phyloP scores from a whole-genome alignment of 2,797 vertebrate genomes.

The Scolopax bukidnonensis region DNA sequence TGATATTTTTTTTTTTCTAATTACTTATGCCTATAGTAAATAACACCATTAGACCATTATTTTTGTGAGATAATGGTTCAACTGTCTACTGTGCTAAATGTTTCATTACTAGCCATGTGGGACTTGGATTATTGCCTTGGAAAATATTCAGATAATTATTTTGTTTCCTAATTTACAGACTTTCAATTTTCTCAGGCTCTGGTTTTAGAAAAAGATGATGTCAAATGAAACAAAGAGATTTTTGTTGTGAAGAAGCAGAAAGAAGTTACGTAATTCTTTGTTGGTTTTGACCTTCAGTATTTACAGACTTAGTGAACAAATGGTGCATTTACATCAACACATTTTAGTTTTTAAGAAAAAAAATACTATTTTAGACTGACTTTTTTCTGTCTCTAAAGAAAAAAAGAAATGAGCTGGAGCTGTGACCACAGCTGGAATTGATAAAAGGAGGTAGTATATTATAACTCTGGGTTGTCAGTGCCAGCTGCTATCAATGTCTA shows the following conservation, averaged over 20 bases:
- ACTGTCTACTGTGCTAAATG: neutral
- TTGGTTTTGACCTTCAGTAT: neutral
- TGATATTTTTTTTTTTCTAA: neutral
- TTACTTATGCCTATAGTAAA: neutral
- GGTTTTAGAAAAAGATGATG: neutral
- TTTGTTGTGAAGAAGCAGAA: neutral
- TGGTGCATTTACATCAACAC: neutral
- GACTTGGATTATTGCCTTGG: slow-evolving; percentile 4
- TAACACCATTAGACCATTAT: neutral
- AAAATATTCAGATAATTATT: slow-evolving; percentile 18
- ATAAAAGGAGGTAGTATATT: neutral
- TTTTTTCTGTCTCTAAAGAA: neutral
- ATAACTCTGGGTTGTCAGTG: neutral
- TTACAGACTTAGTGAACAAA: neutral
- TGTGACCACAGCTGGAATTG: neutral
- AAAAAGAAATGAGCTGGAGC: neutral
- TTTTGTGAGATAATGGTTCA: slow-evolving; percentile 19
- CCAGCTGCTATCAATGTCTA: neutral
- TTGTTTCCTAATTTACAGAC: neutral
- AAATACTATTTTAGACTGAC: neutral
- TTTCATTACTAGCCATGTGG: neutral
- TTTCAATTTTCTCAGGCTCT: neutral
- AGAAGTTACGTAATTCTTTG: neutral
- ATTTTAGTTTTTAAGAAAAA: neutral
- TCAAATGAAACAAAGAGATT: neutral